These are phyloP conservation scores for Drosophila anomelani DNA, from an alignment of 2,888 invertebrate species.

Conservation along the genomic window DNA sequence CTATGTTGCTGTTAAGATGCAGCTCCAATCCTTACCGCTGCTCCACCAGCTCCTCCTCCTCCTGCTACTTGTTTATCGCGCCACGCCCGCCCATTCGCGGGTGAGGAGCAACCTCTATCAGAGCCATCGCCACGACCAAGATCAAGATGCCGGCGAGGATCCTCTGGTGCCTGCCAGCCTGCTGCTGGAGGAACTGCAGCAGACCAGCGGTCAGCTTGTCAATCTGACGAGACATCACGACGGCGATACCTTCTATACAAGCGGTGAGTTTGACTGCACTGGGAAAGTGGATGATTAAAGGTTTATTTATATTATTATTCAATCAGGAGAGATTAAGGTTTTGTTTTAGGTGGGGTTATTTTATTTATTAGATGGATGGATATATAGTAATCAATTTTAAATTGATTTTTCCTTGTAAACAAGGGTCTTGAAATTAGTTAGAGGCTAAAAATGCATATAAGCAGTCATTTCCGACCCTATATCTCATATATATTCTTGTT, in stretches of 20 bases:
- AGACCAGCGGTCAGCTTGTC: slow-evolving; percentile 77
- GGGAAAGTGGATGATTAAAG: not conserved
- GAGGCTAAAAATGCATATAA: too few species aligned
- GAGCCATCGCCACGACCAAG: not conserved
- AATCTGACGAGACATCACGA: slow-evolving; percentile 85
- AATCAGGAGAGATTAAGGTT: not conserved
- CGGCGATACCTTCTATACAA: slow-evolving; percentile 84
- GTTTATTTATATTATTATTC: not conserved
- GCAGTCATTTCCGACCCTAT: too few species aligned
- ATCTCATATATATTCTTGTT: too few species aligned
- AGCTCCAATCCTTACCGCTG: slow-evolving; percentile 60
- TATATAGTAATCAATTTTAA: not conserved
- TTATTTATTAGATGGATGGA: not conserved
- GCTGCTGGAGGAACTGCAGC: slow-evolving; percentile 81
- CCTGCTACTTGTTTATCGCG: slow-evolving; percentile 39
- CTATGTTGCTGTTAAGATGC: slow-evolving; percentile 76
- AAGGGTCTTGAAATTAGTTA: not conserved
- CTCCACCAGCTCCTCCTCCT: slow-evolving; percentile 48
- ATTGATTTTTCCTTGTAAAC: not conserved
- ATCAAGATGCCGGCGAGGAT: slow-evolving; percentile 8
- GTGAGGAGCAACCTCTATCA: slow-evolving; percentile 25
- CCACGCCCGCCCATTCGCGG: slow-evolving; percentile 44
- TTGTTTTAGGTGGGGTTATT: not conserved
- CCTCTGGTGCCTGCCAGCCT: slow-evolving; percentile 74
- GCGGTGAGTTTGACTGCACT: slow-evolving; percentile 79